Evolutionary conservation across 2,888 invertebrate genomes (phyloP), one percentile per base, ranked within the genome.

Genomic region (Liopterus haemorrhoidalis): DNA sequence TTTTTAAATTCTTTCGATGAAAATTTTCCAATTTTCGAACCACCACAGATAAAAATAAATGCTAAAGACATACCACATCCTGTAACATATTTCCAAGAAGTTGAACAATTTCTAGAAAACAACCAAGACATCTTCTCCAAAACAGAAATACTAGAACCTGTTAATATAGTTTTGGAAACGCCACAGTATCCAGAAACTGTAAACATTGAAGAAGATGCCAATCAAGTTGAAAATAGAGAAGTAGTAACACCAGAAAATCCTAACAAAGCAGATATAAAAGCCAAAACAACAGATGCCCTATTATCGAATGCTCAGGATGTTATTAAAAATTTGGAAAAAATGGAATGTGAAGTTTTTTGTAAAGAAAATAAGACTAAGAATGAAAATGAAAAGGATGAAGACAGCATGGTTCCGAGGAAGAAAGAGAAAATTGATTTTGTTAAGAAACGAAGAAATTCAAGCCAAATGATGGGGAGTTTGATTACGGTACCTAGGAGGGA

Each of bases 281-380:
- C 60, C 51, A 74, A 73, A 60, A 72, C 78, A 58, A 64, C 69
- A 18, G 79, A 79, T 55, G 78, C 79, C 1, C 72, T 75, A 57
- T 62, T 79, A 37, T 78, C 78, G 4, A 74, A 72, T 50, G 75
- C 73, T 15, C 74, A 75, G 54, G 79, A 78, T 52, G 72, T 72
- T 60, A 70, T 77, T 41, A 32, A 54, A 48, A 53, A 55, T 38
- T 42, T 48, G 14, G 57, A 53, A 24, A 54, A 56, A 32, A 56
- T 55, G 38, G 55, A 59, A 31, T 38, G 48, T 5, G 52, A 55
- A 30, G 24, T 20, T 19, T 66, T 64, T 48, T 62, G 62, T 48
- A 68, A 68, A 51, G 68, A 68, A 54, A 62, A 67, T 38, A 55
- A 61, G 35, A 65, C 63, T 2, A 66, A 64, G 53, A 58, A 60